Base-by-base conservation (phyloP, 2,888 invertebrate species). In the Lacanobia oleracea region DNA sequence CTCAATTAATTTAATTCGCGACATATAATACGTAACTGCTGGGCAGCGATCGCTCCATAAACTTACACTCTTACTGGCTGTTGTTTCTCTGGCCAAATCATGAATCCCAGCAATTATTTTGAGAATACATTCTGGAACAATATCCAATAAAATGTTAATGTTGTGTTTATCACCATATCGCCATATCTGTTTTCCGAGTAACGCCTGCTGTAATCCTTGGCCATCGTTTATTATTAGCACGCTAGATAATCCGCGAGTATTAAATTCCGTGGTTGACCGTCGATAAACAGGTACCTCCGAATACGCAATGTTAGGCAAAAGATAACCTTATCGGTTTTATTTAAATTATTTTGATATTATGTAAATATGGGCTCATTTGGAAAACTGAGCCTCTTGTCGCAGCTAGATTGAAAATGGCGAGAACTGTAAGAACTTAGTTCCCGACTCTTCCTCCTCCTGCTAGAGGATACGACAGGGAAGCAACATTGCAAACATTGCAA, bases 301-400 rank as follows among this genome's bases (percentile, higher is more conserved):
- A 33, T 18, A 67, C 72, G 59, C 69, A 53, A 72, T 68, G 66
- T 53, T 57, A 53, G 65, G 43, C 51, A 62, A 9, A 59, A 61
- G 75, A 85, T 79, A 75, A 73, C 59, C 48, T 70, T 80, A 84
- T 81, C 77, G 63, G 50, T 21, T 60, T 50, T 68, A 74, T 79
- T 81, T 43, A 73, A 82, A 82, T 82, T 82, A 73, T 67, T 56
- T 23, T 67, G 60, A 54, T 71, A 68, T 45, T 74, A 78, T 72
- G 64, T 61, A 66, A 66, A 69, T 72, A 65, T 51, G 23, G 16
- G 37, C 21, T n/a, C 48, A 14, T 56, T 50, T 37, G 12, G 0
- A 18, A 8, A 53, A 23, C 21, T 40, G 27, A 40, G 6, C 3
- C 10, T 16, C n/a, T 60, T 23, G 18, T 37, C 14, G 6, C 21